phyloP scores from a whole-genome alignment of 64 coral and sea anemone genomes.

The Stylophora pistillata region DNA sequence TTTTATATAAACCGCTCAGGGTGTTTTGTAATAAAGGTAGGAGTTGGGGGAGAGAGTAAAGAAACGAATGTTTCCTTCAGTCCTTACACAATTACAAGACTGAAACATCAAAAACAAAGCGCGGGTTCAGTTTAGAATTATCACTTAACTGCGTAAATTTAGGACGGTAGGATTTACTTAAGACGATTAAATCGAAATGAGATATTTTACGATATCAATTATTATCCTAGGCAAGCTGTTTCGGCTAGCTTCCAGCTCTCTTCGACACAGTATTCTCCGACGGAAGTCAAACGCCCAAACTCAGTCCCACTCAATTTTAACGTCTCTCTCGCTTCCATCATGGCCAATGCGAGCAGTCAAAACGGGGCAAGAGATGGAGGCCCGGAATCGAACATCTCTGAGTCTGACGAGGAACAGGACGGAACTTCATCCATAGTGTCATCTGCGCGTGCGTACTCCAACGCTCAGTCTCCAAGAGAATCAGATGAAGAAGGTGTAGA shows the following conservation, averaged over 20 bases:
- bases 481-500: slow-evolving; percentile 57
- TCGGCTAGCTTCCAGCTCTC: slow-evolving; percentile 61
- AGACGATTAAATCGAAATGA: too few relatives aligned
- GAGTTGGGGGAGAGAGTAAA: too few relatives aligned
- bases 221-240: slow-evolving; percentile 45
- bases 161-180: too few relatives aligned
- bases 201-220: neutral
- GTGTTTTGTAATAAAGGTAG: too few relatives aligned
- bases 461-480: slow-evolving; percentile 54
- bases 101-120: too few relatives aligned
- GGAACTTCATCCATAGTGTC: slow-evolving; percentile 80
- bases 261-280: slow-evolving; percentile 8
- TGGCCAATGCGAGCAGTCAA: slow-evolving; percentile 85
- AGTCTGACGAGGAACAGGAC: slow-evolving; percentile 76
- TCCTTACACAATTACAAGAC: too few relatives aligned
- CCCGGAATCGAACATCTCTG: slow-evolving; percentile 80
- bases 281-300: slow-evolving; percentile 56
- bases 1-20: too few relatives aligned
- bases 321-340: slow-evolving; percentile 73
- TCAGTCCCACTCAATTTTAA: slow-evolving; percentile 82
- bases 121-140: too few relatives aligned
- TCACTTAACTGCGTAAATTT: too few relatives aligned
- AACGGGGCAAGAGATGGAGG: slow-evolving; percentile 45
- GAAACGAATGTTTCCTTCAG: too few relatives aligned
- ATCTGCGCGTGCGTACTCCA: slow-evolving; percentile 92